Base-by-base conservation (phyloP, 37 sponge, comb jelly and placozoan genomes). In the Agelas oroides region DNA sequence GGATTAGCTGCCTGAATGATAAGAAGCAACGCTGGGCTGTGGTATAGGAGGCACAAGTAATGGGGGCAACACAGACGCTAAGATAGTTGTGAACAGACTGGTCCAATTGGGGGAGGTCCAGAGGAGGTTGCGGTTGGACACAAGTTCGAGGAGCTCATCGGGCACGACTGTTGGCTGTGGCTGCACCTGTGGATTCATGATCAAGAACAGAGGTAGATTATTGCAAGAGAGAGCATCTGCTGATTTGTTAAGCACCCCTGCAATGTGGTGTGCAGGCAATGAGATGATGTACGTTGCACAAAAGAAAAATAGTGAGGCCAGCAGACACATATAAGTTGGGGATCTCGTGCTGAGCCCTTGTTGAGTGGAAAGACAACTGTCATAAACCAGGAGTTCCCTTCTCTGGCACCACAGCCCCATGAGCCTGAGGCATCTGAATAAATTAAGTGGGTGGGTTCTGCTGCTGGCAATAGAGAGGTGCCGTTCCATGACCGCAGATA, bases 401-500 rank as follows among this genome's bases (percentile, higher is more conserved):
- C 36, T 24, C 14, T 11, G 11, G 73, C 37, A 11, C 73, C 73
- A 19, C 73, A 71, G 13, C 73, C 73, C 73, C 73, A 71, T 13
- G 21, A 19, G 21, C 73, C 73, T 38, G 73, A 71, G 8, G 73
- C 73, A 21, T 71, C 73, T 40, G 73, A 53, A 8, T 13, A 20
- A 11, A 71, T 23, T 12, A 64, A 13, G n/a, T 64, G 65, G n/a
- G 65, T 28, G 15, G 65, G 16, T 13, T 13, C 65, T 64, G 65
- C n/a, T 11, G 15, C n/a, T 11, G 65, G 65, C 8, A 64, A 11
- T 11, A 64, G 21, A 11, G n/a, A 23, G 12, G 8, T 12, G 23
- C 77, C 77, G 59, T 76, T 76, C 77, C 77, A 76, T 12, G 61
- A 31, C 19, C 17, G 12, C 24, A 76, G 31, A 13, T 14, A 53